Base-by-base conservation (phyloP, 2,797 vertebrate genomes). In the Phalloptychus januarius region DNA sequence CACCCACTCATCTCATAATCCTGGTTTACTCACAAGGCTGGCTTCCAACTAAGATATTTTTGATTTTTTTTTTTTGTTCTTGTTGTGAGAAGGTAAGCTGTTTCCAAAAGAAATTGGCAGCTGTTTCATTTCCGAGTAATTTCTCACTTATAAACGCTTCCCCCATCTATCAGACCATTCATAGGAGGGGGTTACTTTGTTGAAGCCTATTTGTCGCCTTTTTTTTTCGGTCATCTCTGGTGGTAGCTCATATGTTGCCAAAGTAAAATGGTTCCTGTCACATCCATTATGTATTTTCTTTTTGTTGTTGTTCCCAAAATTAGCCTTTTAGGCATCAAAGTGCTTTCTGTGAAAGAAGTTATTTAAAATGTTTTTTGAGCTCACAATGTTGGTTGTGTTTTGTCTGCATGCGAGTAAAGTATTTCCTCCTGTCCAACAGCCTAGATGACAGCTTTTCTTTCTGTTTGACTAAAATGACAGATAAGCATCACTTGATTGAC, bases 31-130 rank as follows among this genome's bases (percentile, higher is more conserved):
- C 25, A 45, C 7, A 28, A 44, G 12, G 4, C 42, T 44, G 25
- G 25, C 38, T 70, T 70, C 40, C 40, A 45, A 70, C 0, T 7
- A 45, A 70, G 25, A 70, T 44, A 70, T 45, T n/a, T 69, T 69
- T 13, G 4, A 40, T 1, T 36, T 63, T 23, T 63, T 20, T 67
- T 15, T 40, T 25, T 70, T 70, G 23, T n/a, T 69, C 11, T 13
- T 13, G 23, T 70, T 44, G 40, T 18, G 7, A 70, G 40, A 44
- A 70, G 25, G 67, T 70, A 70, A 45, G 67, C 67, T 18, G 5
- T 70, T 69, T 70, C 40, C 67, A 28, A 70, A 70, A 44, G 67
- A 70, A 70, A 44, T 70, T 70, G 67, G 40, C 40, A 45, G 40
- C 40, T 12, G 40, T n/a, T 70, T 70, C 67, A 70, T 70, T 70